Conservation (phyloP, 2,113 vertebrate genomes). For the rat (Rattus norvegicus) region DNA sequence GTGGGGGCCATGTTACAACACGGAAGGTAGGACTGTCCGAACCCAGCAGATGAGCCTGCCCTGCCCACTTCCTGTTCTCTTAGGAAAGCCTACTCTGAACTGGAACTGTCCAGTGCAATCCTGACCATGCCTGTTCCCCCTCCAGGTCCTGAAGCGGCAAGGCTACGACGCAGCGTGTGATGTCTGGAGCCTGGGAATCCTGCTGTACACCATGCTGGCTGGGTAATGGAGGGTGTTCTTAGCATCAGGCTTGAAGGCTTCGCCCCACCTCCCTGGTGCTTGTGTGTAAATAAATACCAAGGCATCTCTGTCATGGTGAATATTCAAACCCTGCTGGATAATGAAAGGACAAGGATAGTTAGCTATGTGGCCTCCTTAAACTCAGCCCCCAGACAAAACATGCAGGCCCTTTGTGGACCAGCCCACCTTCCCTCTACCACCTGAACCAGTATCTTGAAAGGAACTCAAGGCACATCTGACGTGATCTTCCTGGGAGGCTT, state of each 20-base stretch:
- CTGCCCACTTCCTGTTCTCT: rapidly evolving
- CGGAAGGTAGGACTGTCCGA: too few relatives aligned
- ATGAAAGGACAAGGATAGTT: neutral
- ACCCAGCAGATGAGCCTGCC: neutral
- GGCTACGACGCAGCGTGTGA: constrained; percentile 98
- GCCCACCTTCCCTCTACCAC: rapidly evolving
- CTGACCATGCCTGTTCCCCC: neutral
- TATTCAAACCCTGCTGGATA: neutral
- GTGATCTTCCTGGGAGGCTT: rapidly evolving
- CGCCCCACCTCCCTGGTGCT: too few relatives aligned
- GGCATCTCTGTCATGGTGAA: neutral
- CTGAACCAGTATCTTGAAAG: neutral
- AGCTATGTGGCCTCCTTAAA: rapidly evolving
- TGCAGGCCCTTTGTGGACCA: rapidly evolving
- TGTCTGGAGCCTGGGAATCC: constrained; percentile 96
- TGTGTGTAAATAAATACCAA: neutral
- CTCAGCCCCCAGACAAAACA: neutral
- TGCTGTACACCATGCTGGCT: constrained; percentile 97
- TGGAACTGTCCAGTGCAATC: neutral
- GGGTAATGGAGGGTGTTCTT: constrained; percentile 86
- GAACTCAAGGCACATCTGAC: rapidly evolving
- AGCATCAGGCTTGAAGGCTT: neutral
- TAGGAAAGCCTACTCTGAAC: neutral
- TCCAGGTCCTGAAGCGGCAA: constrained; percentile 95
- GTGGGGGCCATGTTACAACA: too few relatives aligned